Conservation (phyloP, 2,888 invertebrate genomes). For the Dryobotodes eremita region DNA sequence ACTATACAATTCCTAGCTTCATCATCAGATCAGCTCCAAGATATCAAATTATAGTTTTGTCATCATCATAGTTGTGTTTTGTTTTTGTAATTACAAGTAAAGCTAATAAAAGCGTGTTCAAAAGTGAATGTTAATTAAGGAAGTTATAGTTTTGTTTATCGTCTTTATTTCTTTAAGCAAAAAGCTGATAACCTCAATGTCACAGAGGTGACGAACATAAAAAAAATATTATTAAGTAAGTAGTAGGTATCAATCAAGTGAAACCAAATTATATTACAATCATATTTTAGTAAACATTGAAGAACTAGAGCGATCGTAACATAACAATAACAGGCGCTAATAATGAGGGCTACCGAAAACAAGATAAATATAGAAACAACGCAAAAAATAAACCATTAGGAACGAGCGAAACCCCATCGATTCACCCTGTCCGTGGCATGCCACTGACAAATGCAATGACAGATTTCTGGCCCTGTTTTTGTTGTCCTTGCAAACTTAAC, state of each 20-base stretch:
- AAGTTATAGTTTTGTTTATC: slow-evolving; percentile 8
- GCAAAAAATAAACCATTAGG: slow-evolving; percentile 64
- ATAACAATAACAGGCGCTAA: slow-evolving; percentile 16
- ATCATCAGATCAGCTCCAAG: no score
- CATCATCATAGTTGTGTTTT: no score
- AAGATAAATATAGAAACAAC: slow-evolving; percentile 59
- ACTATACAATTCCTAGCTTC: no score
- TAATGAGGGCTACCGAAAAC: slow-evolving; percentile 49
- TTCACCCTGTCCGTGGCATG: slow-evolving; percentile 68
- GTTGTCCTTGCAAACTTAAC: slow-evolving; percentile 43
- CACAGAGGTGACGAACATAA: slow-evolving; percentile 12
- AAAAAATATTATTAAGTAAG: neutral
- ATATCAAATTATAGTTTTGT: no score
- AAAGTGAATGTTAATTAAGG: neutral
- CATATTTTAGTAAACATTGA: neutral
- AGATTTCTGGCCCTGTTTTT: slow-evolving; percentile 72
- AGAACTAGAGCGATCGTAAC: neutral
- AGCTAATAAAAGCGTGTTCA: no score
- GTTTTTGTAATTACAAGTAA: no score
- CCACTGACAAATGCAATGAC: slow-evolving; percentile 76
- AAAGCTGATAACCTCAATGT: slow-evolving; percentile 31
- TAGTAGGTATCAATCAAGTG: no score
- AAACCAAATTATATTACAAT: slow-evolving; percentile 2
- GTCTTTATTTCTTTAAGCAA: neutral
- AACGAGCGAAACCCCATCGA: slow-evolving; percentile 66